Percentiles rank a stretch among this genome's conserved stretches.
These are phyloP conservation scores for Rhimphoctona megacephalus DNA, from an alignment of 2,888 invertebrate genomes.

Conservation along the genomic window DNA sequence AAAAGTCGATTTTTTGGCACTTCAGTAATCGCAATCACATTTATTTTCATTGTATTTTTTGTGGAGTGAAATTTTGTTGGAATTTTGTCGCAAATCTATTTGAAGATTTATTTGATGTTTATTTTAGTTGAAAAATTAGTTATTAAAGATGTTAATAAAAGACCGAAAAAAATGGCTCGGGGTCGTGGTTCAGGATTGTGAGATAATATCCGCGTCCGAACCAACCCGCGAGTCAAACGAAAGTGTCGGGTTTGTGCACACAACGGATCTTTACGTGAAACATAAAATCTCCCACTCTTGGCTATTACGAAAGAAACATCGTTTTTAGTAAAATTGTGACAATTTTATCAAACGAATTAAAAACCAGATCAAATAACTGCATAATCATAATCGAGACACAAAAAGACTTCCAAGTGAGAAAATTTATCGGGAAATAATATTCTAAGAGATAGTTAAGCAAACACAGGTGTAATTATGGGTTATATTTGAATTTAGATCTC, in stretches of 20 bases:
- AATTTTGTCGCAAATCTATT: background rate
- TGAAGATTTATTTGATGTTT: background rate
- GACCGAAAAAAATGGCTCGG: constrained; percentile 2
- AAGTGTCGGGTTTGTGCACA: constrained; percentile 24
- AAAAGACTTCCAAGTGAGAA: background rate
- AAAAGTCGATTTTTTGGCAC: constrained; percentile 11
- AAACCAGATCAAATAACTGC: background rate
- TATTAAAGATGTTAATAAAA: background rate
- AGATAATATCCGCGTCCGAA: constrained; percentile 51
- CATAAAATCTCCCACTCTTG: constrained; percentile 54
- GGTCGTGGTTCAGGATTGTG: constrained; percentile 44
- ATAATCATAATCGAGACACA: background rate
- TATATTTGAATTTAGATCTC: no score
- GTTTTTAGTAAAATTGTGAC: constrained; percentile 18
- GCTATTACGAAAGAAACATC: background rate
- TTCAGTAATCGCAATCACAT: constrained; percentile 14
- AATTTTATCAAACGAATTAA: background rate
- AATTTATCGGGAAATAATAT: background rate
- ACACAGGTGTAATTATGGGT: no score
- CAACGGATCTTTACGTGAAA: constrained; percentile 34
- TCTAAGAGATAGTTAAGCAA: background rate
- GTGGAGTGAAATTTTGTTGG: background rate
- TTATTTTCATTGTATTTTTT: background rate
- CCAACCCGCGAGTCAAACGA: constrained; percentile 41
- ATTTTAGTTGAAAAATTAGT: background rate